Conservation (phyloP, 2,113 vertebrate species). For the Zosterops pallidus region DNA sequence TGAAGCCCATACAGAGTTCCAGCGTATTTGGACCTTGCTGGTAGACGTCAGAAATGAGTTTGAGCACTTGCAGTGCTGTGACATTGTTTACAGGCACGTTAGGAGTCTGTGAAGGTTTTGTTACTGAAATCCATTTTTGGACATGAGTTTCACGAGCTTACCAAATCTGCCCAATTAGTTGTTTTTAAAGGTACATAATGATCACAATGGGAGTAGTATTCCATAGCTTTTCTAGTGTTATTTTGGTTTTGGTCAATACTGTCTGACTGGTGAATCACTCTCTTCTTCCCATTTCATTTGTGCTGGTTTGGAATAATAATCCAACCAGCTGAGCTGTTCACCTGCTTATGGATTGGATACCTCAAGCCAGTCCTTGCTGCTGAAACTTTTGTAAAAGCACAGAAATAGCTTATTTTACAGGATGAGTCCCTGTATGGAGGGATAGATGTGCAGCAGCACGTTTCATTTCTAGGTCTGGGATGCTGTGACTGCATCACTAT, state of each 20-base stretch:
- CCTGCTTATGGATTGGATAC: neutral
- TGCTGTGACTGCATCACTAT: neutral
- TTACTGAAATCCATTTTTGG: neutral
- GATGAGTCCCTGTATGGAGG: neutral
- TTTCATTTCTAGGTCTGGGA: neutral
- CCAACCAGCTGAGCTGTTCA: neutral
- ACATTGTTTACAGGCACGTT: neutral
- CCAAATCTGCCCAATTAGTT: neutral
- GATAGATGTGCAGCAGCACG: neutral
- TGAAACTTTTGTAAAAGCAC: neutral
- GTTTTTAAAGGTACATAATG: neutral
- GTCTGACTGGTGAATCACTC: neutral
- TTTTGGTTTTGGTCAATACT: neutral
- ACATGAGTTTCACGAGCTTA: fast-evolving
- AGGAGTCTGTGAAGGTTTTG: neutral
- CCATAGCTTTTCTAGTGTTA: neutral
- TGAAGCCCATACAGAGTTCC: neutral
- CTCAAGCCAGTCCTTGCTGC: neutral
- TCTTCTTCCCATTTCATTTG: neutral
- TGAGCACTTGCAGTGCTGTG: neutral
- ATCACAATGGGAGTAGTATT: neutral
- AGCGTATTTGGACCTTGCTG: neutral
- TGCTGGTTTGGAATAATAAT: neutral
- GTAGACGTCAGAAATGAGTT: neutral
- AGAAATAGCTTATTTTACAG: neutral